Evolutionary conservation across 2,888 invertebrate genomes (phyloP).

Genomic region (Eutolmus rufibarbis): DNA sequence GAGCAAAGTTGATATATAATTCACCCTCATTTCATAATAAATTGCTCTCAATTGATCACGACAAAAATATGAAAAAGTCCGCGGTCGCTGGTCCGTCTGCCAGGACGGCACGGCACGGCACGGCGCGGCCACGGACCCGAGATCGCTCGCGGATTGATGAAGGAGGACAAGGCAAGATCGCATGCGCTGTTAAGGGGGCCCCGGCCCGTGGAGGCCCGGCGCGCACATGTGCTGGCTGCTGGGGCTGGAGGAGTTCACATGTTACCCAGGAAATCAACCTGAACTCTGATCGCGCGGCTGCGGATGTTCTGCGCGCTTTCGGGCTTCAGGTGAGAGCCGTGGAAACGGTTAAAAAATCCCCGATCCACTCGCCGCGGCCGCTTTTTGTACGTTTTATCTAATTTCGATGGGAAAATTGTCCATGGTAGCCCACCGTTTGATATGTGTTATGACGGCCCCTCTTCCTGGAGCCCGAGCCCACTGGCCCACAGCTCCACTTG

Average conservation of each 20-base stretch:
- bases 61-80: conserved; percentile 52
- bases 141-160: conserved; percentile 29
- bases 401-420: conserved; percentile 41
- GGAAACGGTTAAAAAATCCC: conserved; percentile 31
- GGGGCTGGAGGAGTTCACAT: conserved; percentile 19
- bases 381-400: conserved; percentile 19
- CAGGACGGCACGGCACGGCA: background rate
- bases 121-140: background rate
- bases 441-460: background rate
- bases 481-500: background rate
- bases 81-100: background rate
- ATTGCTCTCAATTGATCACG: conserved; percentile 65
- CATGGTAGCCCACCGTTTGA: conserved; percentile 29
- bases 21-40: conserved; percentile 65
- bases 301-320: conserved; percentile 20
- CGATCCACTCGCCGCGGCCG: background rate
- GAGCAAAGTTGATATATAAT: conserved; percentile 57
- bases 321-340: conserved; percentile 27
- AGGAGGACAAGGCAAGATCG: conserved; percentile 40
- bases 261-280: conserved; percentile 41
- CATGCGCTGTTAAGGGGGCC: conserved; percentile 13
- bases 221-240: background rate
- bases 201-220: background rate
- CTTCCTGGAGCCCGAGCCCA: background rate
- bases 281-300: conserved; percentile 9